Percentiles rank a stretch among this genome's conserved stretches.
Evolutionary conservation across 2,113 vertebrate genomes (phyloP).

Genomic region (Lates calcarifer): DNA sequence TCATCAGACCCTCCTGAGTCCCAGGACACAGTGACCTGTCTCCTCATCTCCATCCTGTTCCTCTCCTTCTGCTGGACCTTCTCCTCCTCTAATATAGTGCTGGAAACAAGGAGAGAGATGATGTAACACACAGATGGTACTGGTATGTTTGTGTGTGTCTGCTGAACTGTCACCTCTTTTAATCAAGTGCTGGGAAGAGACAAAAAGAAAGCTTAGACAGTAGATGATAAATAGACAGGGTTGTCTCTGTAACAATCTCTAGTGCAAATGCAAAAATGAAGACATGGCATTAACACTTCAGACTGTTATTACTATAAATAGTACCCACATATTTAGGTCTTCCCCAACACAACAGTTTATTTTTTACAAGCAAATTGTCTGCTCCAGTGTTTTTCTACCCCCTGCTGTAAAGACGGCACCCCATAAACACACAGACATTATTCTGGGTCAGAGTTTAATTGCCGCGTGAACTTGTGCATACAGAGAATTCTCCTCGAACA

Average conservation of each 20-base stretch:
- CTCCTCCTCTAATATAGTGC: conserved; percentile 97
- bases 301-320: neutral
- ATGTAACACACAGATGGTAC: neutral
- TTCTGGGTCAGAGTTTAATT: conserved; percentile 6
- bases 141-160: neutral
- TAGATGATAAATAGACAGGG: no score
- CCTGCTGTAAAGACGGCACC: neutral
- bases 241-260: neutral
- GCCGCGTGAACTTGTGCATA: neutral
- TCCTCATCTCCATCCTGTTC: conserved; percentile 96
- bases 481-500: conserved; percentile 4
- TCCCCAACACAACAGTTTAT: no score
- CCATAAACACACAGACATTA: neutral
- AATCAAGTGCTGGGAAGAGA: neutral
- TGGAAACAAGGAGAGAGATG: conserved; percentile 60
- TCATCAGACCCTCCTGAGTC: conserved; percentile 96
- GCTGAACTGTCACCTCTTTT: neutral
- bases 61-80: conserved; percentile 97
- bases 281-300: neutral
- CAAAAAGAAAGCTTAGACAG: no score
- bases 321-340: no score
- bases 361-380: no score
- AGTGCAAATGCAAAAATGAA: neutral
- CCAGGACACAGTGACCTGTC: conserved; percentile 96
- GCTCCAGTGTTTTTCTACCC: conserved; percentile 40